Conservation (phyloP, 2,888 invertebrate genomes). For the Lasioglossum marginatum region DNA sequence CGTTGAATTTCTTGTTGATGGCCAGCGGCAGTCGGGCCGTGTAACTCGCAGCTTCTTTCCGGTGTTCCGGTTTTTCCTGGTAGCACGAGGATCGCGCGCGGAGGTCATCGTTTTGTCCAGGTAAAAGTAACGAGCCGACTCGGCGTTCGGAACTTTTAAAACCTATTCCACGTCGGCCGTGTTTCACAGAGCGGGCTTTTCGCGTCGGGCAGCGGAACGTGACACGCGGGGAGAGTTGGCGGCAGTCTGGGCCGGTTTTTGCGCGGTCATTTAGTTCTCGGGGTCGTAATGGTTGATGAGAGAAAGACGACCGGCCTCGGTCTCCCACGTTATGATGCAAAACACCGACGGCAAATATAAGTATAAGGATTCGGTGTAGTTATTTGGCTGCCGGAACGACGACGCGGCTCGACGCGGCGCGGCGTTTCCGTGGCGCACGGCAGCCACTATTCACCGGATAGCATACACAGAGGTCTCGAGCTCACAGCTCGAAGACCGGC, state of each 20-base stretch:
- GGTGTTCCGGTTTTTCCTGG: conserved; percentile 34
- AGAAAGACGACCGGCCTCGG: conserved; percentile 5
- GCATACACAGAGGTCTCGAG: conserved; percentile 48
- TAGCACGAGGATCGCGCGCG: not conserved
- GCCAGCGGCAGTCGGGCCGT: not conserved
- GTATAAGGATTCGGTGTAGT: conserved; percentile 56
- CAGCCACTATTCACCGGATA: conserved; percentile 39
- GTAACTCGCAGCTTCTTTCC: conserved; percentile 4
- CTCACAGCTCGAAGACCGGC: not conserved
- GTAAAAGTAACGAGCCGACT: conserved; percentile 58
- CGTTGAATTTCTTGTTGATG: conserved; percentile 50
- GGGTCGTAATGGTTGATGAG: conserved; percentile 5
- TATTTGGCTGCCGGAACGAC: conserved; percentile 48
- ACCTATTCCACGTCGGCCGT: conserved; percentile 42
- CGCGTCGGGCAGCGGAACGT: not conserved
- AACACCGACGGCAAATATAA: conserved; percentile 55
- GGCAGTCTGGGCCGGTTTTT: conserved; percentile 34
- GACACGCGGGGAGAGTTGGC: not conserved
- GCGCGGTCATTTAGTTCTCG: conserved; percentile 31
- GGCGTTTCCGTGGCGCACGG: conserved; percentile 1
- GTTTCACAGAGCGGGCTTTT: conserved; percentile 18
- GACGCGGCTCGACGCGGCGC: not conserved
- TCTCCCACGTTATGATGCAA: conserved; percentile 31
- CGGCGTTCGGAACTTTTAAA: conserved; percentile 57
- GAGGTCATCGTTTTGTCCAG: conserved; percentile 48